Evolutionary conservation across 1,140 invertebrate species (phyloP).

Genomic region (Cydia strobilella): DNA sequence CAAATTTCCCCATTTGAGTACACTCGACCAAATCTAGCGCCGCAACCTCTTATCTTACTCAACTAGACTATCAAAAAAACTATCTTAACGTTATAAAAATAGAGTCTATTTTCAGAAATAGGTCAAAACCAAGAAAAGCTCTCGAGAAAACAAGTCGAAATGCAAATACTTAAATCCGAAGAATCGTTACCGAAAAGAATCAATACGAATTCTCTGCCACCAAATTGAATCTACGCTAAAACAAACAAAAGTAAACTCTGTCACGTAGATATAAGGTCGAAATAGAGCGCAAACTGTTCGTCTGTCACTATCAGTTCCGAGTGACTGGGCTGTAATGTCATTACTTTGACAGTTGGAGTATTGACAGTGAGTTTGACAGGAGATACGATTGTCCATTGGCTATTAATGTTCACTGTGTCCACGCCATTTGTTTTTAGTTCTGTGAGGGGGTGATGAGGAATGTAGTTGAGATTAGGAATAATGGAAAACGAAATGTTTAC

Average conservation of each 20-base stretch:
- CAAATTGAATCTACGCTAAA: slow-evolving; percentile 46
- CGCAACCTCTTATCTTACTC: neutral
- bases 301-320: slow-evolving; percentile 59
- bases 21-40: slow-evolving; percentile 46
- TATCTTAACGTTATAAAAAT: neutral
- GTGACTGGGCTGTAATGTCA: slow-evolving; percentile 52
- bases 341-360: slow-evolving; percentile 52
- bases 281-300: slow-evolving; percentile 31
- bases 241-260: slow-evolving; percentile 44
- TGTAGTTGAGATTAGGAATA: neutral
- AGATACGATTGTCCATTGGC: slow-evolving; percentile 45
- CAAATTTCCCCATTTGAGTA: slow-evolving; percentile 60
- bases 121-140: neutral
- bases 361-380: slow-evolving; percentile 62
- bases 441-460: neutral
- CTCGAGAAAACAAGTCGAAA: slow-evolving; percentile 27
- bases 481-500: neutral
- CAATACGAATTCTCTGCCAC: slow-evolving; percentile 51
- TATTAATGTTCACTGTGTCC: slow-evolving; percentile 50
- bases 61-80: neutral
- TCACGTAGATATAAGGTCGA: slow-evolving; percentile 34
- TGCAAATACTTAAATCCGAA: slow-evolving; percentile 51
- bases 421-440: slow-evolving; percentile 47
- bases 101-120: neutral
- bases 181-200: slow-evolving; percentile 56